These are phyloP conservation scores for Phyllotreta cruciferae DNA, from an alignment of 2,888 invertebrate species.

Conservation along the genomic window DNA sequence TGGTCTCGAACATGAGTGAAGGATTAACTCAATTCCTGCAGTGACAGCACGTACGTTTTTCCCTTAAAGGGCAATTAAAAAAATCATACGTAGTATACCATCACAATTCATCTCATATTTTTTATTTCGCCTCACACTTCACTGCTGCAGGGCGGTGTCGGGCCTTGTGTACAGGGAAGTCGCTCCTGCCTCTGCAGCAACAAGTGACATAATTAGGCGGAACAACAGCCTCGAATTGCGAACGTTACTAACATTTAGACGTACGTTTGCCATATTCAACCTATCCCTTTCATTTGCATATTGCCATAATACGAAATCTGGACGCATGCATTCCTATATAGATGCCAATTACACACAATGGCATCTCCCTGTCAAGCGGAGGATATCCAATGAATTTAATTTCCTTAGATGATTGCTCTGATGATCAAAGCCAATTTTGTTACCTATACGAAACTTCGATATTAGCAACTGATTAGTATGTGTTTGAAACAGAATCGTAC, in stretches of 20 bases:
- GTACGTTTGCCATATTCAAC: slow-evolving; percentile 39
- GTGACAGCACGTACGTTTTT: no score
- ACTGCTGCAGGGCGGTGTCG: slow-evolving; percentile 8
- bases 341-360: slow-evolving; percentile 38
- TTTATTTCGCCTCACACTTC: no score
- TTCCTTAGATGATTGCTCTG: slow-evolving; percentile 12
- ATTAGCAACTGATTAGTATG: no score
- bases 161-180: slow-evolving; percentile 14
- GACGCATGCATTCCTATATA: slow-evolving; percentile 32
- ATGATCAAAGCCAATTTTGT: slow-evolving; percentile 19
- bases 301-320: slow-evolving; percentile 38
- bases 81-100: no score
- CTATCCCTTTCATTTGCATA: slow-evolving; percentile 44
- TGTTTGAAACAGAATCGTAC: no score
- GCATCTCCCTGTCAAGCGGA: slow-evolving; percentile 18
- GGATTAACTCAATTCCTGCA: slow-evolving; percentile 2
- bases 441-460: slow-evolving; percentile 5
- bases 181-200: slow-evolving; percentile 40
- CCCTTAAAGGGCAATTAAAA: no score
- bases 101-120: no score
- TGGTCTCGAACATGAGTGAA: slow-evolving; percentile 1
- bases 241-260: slow-evolving; percentile 38
- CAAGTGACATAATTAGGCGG: slow-evolving; percentile 51
- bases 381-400: slow-evolving; percentile 16
- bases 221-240: slow-evolving; percentile 50